Evolutionary conservation across 1,140 invertebrate species (phyloP).

Genomic region (Drosophila trapezifrons): DNA sequence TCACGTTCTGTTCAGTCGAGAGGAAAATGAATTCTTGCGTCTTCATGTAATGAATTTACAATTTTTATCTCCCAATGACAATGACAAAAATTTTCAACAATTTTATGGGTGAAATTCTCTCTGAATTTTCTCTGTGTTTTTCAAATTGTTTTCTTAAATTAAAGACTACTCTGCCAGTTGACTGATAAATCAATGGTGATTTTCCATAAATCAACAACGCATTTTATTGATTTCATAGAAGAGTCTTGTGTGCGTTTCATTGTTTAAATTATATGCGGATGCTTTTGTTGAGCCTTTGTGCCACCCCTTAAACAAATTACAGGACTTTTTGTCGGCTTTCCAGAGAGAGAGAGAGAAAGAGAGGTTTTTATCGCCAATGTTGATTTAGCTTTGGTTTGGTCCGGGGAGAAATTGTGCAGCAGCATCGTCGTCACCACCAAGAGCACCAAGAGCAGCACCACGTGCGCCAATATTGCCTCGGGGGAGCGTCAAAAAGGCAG

Average conservation of each 20-base stretch:
- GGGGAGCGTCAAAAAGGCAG: slow-evolving; percentile 16
- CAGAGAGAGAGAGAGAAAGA: no score
- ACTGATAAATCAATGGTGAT: no score
- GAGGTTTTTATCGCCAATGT: slow-evolving; percentile 11
- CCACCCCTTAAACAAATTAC: slow-evolving; percentile 18
- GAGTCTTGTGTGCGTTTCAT: not conserved
- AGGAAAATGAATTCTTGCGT: slow-evolving; percentile 11
- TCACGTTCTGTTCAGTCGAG: slow-evolving; percentile 1
- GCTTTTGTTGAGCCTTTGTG: slow-evolving; percentile 2
- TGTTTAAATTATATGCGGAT: slow-evolving; percentile 1
- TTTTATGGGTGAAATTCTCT: not conserved
- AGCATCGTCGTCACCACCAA: slow-evolving; percentile 5
- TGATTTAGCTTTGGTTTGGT: slow-evolving; percentile 3
- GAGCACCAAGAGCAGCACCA: slow-evolving; percentile 13
- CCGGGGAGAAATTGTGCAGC: slow-evolving; percentile 1
- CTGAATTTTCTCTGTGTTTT: no score
- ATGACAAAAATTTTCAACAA: not conserved
- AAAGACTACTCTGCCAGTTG: no score
- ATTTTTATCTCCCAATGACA: slow-evolving; percentile 9
- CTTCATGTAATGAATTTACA: slow-evolving; percentile 18
- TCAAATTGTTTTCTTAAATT: no score
- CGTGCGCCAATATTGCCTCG: slow-evolving; percentile 14
- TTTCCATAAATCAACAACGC: slow-evolving; percentile 6
- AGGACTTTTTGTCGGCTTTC: slow-evolving; percentile 3
- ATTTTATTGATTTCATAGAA: slow-evolving; percentile 10